Percentiles rank a stretch among this genome's conserved stretches.
phyloP scores from a whole-genome alignment of 1,140 invertebrate genomes.

The Aphelenchoides besseyi region DNA sequence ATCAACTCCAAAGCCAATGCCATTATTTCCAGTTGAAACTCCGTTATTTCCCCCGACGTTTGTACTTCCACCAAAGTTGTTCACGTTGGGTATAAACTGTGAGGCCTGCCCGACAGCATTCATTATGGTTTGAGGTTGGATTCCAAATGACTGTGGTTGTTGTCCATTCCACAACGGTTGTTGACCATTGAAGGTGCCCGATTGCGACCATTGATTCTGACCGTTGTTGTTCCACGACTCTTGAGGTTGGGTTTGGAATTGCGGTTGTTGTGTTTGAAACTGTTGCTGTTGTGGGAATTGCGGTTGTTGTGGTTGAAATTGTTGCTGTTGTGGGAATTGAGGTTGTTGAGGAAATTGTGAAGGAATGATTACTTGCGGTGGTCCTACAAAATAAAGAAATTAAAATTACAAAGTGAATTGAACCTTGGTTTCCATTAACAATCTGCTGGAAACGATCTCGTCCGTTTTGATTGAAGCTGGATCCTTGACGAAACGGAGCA shows the following conservation, averaged over 20 bases:
- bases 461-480: neutral
- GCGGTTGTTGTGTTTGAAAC: neutral
- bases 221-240: neutral
- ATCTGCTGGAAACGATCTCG: constrained; percentile 1
- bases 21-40: neutral
- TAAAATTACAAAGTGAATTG: neutral
- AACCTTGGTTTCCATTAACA: neutral
- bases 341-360: constrained; percentile 19
- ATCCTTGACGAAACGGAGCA: neutral
- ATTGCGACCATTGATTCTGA: neutral
- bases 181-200: neutral
- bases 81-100: neutral
- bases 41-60: neutral
- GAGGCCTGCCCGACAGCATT: constrained; percentile 2
- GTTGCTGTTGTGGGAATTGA: constrained; percentile 14
- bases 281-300: neutral
- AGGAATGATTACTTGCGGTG: neutral
- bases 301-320: constrained; percentile 15
- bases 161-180: neutral
- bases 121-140: neutral
- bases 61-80: neutral
- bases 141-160: neutral
- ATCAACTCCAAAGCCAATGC: neutral
- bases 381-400: neutral
- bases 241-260: constrained; percentile 1